Evolutionary conservation across 2,113 vertebrate genomes (phyloP).

Genomic region (Tor tambroides): DNA sequence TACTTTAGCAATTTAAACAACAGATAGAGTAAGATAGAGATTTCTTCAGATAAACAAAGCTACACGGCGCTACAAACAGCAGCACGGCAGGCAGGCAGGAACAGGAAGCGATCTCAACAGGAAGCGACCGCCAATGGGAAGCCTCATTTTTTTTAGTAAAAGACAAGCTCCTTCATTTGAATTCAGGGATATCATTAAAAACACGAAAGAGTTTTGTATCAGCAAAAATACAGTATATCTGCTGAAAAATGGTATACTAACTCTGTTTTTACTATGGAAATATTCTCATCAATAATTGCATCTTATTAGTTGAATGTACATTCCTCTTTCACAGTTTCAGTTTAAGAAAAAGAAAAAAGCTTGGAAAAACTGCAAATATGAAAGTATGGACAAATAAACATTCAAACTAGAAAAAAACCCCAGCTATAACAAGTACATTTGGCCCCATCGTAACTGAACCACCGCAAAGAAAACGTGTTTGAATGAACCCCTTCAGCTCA

Average conservation of each 20-base stretch:
- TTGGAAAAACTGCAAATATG: neutral
- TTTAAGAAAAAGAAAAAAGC: neutral
- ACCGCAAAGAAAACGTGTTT: neutral
- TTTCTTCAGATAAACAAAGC: no score
- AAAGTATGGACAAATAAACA: neutral
- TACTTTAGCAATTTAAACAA: no score
- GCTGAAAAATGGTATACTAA: neutral
- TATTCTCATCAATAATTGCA: neutral
- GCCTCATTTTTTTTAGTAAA: no score
- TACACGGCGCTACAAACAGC: no score
- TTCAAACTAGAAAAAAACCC: neutral
- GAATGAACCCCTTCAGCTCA: neutral
- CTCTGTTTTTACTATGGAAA: neutral
- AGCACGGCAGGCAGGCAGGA: no score
- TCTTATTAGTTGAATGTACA: neutral
- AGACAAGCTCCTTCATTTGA: neutral
- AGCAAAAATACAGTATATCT: neutral
- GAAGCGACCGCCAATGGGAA: no score
- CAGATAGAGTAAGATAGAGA: no score
- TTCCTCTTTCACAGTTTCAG: constrained; percentile 6
- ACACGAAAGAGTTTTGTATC: neutral
- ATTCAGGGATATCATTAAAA: neutral
- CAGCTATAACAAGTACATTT: neutral
- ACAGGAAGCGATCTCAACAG: no score
- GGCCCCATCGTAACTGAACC: neutral